Evolutionary conservation across 1,140 invertebrate species (phyloP), one percentile per base, ranked within the genome.

Genomic region (Pemphigus obesinymphae): DNA sequence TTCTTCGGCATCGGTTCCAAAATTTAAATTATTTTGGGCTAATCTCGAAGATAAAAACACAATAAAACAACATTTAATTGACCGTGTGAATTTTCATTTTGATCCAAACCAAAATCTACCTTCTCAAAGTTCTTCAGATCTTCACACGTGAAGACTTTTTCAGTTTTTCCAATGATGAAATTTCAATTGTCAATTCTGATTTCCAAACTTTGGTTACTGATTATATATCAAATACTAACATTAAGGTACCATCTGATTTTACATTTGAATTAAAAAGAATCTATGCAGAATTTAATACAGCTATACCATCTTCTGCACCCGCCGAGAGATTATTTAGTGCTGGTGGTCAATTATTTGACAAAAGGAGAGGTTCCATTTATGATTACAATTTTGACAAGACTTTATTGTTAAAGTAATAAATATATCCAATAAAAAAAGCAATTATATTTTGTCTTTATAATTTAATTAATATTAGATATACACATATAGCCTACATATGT

Each of bases 201-300:
- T 66, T 66, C 29, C 68, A 72, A 72, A 72, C 40, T 23, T 72
- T 72, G 11, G 68, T 72, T 40, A 45, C 37, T 29, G 45, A 72
- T 45, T 72, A 72, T 72, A 26, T 72, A 72, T 45, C 40, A 72
- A 72, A 72, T 72, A 72, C 40, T 40, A 43, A 11, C 37, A 40
- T 68, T 23, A 68, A 68, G n/a, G n/a, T 23, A 68, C n/a, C 37
- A 40, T 5, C 17, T 43, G 66, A 68, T 68, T 40, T 68, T 23
- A 37, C 66, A 23, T n/a, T 13, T 1, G 20, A 37, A 68, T 68
- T 68, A 43, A 68, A 68, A 68, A 68, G 40, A 40, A 34, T 34
- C n/a, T 68, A 43, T 43, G 40, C 23, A 40, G n/a, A 43, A 68
- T 68, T 68, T 37, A 68, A 68, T 13, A 68, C 66, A 43, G 68